These are phyloP conservation scores for Sebastes vulpes DNA, from an alignment of 2,797 vertebrate species.

Conservation along the genomic window DNA sequence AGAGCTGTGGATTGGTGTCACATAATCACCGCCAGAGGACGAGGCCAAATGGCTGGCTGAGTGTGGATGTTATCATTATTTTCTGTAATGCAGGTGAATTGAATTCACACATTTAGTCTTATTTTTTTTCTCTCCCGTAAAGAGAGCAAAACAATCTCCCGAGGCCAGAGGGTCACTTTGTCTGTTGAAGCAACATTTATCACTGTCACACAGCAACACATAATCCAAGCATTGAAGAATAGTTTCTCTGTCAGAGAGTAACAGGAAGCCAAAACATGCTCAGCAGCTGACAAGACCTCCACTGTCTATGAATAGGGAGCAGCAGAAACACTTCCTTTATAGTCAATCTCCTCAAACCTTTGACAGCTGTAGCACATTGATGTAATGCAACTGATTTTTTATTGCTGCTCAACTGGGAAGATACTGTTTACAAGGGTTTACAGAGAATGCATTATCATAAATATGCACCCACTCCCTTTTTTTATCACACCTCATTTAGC, in stretches of 20 bases:
- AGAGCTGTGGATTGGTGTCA: constrained; percentile 13
- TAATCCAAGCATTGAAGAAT: background rate
- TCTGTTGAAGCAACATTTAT: constrained; percentile 25
- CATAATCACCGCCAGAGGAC: background rate
- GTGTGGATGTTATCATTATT: background rate
- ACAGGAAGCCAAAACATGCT: constrained; percentile 14
- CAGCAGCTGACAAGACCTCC: background rate
- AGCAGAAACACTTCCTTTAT: background rate
- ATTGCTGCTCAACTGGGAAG: background rate
- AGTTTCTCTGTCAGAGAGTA: constrained; percentile 1
- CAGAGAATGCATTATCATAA: background rate
- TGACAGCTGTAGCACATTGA: background rate
- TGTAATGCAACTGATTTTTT: background rate
- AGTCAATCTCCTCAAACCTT: background rate
- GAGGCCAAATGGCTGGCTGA: background rate
- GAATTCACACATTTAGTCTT: background rate
- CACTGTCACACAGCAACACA: constrained; percentile 7
- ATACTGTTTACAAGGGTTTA: background rate
- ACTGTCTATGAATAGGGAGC: background rate
- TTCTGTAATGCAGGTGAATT: background rate
- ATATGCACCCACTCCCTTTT: background rate
- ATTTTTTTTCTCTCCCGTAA: background rate
- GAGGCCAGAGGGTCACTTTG: background rate
- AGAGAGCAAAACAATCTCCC: background rate
- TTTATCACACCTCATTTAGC: background rate